Percentiles rank a stretch among this genome's conserved stretches.
These are phyloP conservation scores for Porites divaricata DNA, from an alignment of 92 coral and sea anemone species.

Conservation along the genomic window DNA sequence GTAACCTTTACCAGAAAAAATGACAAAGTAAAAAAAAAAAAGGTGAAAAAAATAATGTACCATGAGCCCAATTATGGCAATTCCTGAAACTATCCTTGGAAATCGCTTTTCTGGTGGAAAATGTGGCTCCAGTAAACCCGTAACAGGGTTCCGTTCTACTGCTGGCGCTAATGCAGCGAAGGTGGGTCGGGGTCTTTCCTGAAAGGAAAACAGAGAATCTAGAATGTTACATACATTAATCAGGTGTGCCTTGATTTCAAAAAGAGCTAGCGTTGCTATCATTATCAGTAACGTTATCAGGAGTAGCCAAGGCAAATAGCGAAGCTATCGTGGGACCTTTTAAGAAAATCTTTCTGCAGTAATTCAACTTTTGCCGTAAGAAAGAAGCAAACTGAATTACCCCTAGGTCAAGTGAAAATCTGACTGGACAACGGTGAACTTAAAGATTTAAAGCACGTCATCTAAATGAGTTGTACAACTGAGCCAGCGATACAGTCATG, in stretches of 20 bases:
- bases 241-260: background rate
- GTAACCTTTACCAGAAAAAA: no score
- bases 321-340: no score
- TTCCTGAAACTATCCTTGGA: conserved; percentile 87
- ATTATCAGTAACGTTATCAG: background rate
- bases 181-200: conserved; percentile 99
- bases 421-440: no score
- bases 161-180: conserved; percentile 98
- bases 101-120: conserved; percentile 94
- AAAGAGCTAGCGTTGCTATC: background rate
- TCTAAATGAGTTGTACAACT: no score
- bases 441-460: no score
- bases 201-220: background rate
- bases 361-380: no score
- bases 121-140: conserved; percentile 93
- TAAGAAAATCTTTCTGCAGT: no score
- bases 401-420: no score
- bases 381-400: no score
- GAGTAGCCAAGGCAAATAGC: no score
- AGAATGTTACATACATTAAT: background rate
- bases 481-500: no score
- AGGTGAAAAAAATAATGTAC: conserved; percentile 16
- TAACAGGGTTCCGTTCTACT: conserved; percentile 94
- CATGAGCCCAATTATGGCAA: conserved; percentile 90
- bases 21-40: no score